Conservation (phyloP, 1,140 invertebrate species). For the Homalodisca vitripennis region DNA sequence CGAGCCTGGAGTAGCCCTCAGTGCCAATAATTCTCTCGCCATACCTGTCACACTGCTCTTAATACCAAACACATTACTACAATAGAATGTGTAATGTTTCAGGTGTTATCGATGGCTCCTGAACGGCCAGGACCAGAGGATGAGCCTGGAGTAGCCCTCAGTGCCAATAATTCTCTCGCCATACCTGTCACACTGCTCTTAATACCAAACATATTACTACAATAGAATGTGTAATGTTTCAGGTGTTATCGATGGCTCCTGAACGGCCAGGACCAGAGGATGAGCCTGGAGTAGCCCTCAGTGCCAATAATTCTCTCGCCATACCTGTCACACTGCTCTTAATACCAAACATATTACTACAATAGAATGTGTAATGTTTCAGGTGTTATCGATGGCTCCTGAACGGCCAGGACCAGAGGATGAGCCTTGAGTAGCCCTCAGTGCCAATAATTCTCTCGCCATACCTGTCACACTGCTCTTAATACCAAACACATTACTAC, state of each 20-base stretch:
- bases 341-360: conserved; percentile 10
- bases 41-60: conserved; percentile 24
- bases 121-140: conserved; percentile 36
- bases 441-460: conserved; percentile 17
- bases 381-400: conserved; percentile 34
- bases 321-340: conserved; percentile 24
- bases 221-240: conserved; percentile 10
- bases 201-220: conserved; percentile 10
- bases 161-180: conserved; percentile 17
- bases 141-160: conserved; percentile 28
- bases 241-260: conserved; percentile 34
- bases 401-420: conserved; percentile 36
- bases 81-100: conserved; percentile 10
- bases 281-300: conserved; percentile 28
- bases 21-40: conserved; percentile 17
- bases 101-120: conserved; percentile 34
- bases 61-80: conserved; percentile 11
- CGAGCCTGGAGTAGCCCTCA: conserved; percentile 28
- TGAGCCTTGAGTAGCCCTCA: conserved; percentile 28
- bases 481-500: conserved; percentile 11
- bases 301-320: conserved; percentile 17
- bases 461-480: conserved; percentile 24
- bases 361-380: conserved; percentile 10
- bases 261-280: conserved; percentile 36
- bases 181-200: conserved; percentile 24